These are phyloP conservation scores for Rhorus exstirpatorius DNA, from an alignment of 2,888 invertebrate genomes.

Conservation along the genomic window DNA sequence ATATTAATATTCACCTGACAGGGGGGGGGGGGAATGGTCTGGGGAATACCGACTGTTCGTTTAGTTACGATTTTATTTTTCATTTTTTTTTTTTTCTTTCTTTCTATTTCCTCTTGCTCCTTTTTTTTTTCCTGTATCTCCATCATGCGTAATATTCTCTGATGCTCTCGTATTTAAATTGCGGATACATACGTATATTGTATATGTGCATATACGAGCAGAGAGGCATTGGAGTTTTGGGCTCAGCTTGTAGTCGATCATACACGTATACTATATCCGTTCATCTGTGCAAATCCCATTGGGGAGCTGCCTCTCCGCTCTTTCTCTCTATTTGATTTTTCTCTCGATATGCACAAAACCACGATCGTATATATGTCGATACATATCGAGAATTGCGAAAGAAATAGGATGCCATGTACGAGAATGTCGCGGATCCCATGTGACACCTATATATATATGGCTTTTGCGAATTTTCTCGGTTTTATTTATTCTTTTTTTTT, in stretches of 20 bases:
- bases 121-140: constrained; percentile 13
- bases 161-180: constrained; percentile 46
- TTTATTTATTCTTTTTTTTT: constrained; percentile 9
- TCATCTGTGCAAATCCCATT: constrained; percentile 56
- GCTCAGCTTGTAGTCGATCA: constrained; percentile 24
- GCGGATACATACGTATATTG: background rate
- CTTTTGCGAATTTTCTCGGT: constrained; percentile 17
- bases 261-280: too few relatives aligned
- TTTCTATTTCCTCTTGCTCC: background rate
- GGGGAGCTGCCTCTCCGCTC: constrained; percentile 15
- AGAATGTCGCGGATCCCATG: constrained; percentile 27
- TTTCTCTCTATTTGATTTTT: constrained; percentile 9
- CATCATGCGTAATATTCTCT: constrained; percentile 61
- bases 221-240: constrained; percentile 1
- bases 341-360: constrained; percentile 32
- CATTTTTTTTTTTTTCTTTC: constrained; percentile 7
- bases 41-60: constrained; percentile 64
- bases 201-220: background rate
- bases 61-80: constrained; percentile 54
- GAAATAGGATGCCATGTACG: constrained; percentile 47
- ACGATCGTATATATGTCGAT: constrained; percentile 44
- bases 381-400: constrained; percentile 52
- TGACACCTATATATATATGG: constrained; percentile 28
- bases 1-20: constrained; percentile 64
- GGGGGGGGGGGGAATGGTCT: constrained; percentile 48